Evolutionary conservation across 2,113 vertebrate genomes (phyloP).

Genomic region (Laticauda laticaudata): DNA sequence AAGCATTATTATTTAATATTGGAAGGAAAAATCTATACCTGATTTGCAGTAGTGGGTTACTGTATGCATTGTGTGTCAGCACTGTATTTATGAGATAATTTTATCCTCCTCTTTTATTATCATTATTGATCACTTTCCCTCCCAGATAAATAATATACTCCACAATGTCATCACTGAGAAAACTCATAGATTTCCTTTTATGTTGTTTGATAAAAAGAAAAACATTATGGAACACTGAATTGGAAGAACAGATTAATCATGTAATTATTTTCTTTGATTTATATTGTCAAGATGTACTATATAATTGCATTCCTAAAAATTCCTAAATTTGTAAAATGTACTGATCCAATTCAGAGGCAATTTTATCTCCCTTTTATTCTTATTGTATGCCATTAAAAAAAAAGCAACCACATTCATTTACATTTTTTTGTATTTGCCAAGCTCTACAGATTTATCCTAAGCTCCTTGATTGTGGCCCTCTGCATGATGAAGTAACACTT

Average conservation of each 20-base stretch:
- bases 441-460: not conserved
- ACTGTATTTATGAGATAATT: not conserved
- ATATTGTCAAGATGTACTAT: not conserved
- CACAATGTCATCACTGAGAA: not conserved
- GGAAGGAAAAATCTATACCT: not conserved
- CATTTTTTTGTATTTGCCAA: not conserved
- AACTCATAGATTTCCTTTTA: not conserved
- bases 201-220: not conserved
- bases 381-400: not conserved
- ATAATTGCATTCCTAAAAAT: fast-evolving
- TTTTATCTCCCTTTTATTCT: fast-evolving
- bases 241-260: not conserved
- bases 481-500: conserved; percentile 28
- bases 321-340: not conserved
- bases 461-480: not conserved
- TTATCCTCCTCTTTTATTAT: not conserved
- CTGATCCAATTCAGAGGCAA: not conserved
- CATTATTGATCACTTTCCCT: not conserved
- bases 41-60: not conserved
- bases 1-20: not conserved
- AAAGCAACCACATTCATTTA: not conserved
- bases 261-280: not conserved
- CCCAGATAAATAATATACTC: not conserved
- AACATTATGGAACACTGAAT: not conserved
- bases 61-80: not conserved